phyloP scores from a whole-genome alignment of 1,140 invertebrate species.

The Pachyrhynchus sulphureomaculatus region DNA sequence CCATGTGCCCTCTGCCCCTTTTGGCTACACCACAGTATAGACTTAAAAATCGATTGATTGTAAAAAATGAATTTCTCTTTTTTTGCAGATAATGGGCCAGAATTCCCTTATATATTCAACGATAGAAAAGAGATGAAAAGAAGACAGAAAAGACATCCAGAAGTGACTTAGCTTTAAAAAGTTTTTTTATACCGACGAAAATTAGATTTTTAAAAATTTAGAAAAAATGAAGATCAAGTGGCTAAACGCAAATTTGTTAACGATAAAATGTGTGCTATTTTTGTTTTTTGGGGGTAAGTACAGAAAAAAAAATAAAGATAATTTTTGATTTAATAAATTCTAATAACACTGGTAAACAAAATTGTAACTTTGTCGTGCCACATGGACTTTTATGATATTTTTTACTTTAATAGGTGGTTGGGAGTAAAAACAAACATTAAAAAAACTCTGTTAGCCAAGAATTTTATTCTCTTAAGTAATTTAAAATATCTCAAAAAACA shows the following conservation, averaged over 20 bases:
- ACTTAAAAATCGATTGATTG: too few relatives aligned
- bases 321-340: not conserved
- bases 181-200: not conserved
- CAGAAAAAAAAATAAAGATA: conserved; percentile 7
- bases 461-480: not conserved
- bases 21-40: too few relatives aligned
- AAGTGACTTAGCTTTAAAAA: conserved; percentile 2
- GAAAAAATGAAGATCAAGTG: conserved; percentile 16
- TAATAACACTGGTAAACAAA: not conserved
- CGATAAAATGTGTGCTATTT: conserved; percentile 57
- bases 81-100: conserved; percentile 15
- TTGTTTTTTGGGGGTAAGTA: conserved; percentile 56
- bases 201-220: not conserved
- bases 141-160: not conserved
- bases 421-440: too few relatives aligned
- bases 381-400: too few relatives aligned
- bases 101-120: not conserved
- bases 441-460: too few relatives aligned
- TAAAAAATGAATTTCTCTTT: too few relatives aligned
- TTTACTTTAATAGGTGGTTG: too few relatives aligned
- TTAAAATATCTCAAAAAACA: too few relatives aligned
- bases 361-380: too few relatives aligned
- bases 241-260: conserved; percentile 52
- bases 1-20: too few relatives aligned
- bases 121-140: conserved; percentile 14